These are phyloP conservation scores for Drosophila elegans DNA, from an alignment of 1,140 invertebrate species.

Conservation along the genomic window DNA sequence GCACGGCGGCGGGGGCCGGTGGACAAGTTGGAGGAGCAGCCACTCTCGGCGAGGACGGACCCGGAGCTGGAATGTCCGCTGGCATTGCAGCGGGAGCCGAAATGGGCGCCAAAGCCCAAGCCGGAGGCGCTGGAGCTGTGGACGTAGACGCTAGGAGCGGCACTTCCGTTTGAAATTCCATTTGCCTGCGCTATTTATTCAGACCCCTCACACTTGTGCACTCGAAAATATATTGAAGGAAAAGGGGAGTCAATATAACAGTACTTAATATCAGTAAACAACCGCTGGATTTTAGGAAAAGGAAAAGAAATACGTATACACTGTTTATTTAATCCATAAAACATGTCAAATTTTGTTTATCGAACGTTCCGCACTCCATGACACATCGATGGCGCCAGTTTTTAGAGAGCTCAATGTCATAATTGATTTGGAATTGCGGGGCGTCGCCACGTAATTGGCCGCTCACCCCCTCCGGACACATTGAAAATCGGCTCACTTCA, in stretches of 20 bases:
- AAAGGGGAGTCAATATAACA: too few species aligned
- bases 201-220: slow-evolving; percentile 9
- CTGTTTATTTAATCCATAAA: background rate
- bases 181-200: slow-evolving; percentile 18
- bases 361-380: background rate
- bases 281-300: background rate
- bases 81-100: slow-evolving; percentile 37
- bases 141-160: slow-evolving; percentile 18
- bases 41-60: slow-evolving; percentile 32
- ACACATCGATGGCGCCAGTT: slow-evolving; percentile 29
- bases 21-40: slow-evolving; percentile 26
- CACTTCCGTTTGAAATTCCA: slow-evolving; percentile 39
- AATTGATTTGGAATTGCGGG: slow-evolving; percentile 45
- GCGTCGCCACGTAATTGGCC: background rate
- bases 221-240: slow-evolving; percentile 2
- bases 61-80: slow-evolving; percentile 20
- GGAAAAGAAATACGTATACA: background rate
- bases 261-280: background rate
- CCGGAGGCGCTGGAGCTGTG: slow-evolving; percentile 20
- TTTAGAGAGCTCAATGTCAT: slow-evolving; percentile 31
- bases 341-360: background rate
- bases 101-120: slow-evolving; percentile 17
- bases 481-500: slow-evolving; percentile 56
- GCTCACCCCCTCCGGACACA: background rate
- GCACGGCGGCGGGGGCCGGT: slow-evolving; percentile 14